Base-by-base conservation (phyloP, 2,797 vertebrate species). In the Alectoris magna region DNA sequence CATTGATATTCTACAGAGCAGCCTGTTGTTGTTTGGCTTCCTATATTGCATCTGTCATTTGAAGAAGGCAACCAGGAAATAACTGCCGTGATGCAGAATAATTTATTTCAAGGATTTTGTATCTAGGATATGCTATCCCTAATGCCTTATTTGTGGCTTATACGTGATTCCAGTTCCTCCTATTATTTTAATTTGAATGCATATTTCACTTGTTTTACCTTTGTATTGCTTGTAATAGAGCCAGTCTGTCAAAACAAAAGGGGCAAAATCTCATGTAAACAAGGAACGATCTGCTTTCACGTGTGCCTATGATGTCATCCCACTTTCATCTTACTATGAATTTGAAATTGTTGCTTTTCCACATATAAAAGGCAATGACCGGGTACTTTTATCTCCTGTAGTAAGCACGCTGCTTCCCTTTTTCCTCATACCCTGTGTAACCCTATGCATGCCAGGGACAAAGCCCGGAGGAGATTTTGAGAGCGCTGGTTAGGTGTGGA, bases 301-400 rank as follows among this genome's bases (percentile, higher is more conserved):
- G 1, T 49, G 27, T 66, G 53, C 72, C 36, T 91, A 1, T 71
- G 74, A 67, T 16, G 53, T 48, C 41, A 49, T 87, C 86, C 48
- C 66, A 27, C 44, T 81, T 58, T 48, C 58, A 68, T 63, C 66
- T 74, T 71, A 48, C 59, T 38, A 23, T 67, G 46, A 68, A 91
- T 89, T 89, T 90, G 58, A 85, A 84, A 77, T 62, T 66, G 71
- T 90, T 58, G 56, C 87, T 73, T 24, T 84, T 94, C 67, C 83
- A 56, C 43, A 23, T 62, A 10, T 48, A 66, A 81, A 93, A 86
- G 48, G 83, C 63, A n/a, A 78, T 72, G 79, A 63, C 24, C 69
- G 44, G 58, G 38, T 86, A 77, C 81, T 95, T 92, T 94, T 85
- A 81, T 74, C 55, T 82, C 46, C 66, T 46, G 27, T n/a, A n/a